phyloP scores from a whole-genome alignment of 2,888 invertebrate genomes.

The Pycnomerus fuliginosus region DNA sequence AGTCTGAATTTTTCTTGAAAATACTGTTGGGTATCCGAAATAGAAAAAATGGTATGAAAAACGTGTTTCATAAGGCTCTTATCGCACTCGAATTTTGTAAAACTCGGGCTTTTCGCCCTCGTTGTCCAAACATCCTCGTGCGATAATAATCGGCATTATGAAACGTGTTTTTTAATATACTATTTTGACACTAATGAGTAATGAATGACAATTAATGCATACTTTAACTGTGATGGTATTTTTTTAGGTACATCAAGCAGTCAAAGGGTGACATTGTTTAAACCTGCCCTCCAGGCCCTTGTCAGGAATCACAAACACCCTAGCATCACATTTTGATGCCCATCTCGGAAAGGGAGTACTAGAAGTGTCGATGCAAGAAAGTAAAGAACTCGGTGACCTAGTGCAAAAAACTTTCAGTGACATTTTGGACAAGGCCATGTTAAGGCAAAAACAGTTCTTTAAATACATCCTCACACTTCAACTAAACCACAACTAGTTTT shows the following conservation, averaged over 20 bases:
- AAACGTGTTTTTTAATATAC: too few relatives aligned
- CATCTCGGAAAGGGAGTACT: conserved; percentile 47
- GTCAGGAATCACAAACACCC: conserved; percentile 67
- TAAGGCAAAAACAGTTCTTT: too few relatives aligned
- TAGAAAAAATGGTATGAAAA: too few relatives aligned
- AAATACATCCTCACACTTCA: too few relatives aligned
- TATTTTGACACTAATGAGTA: too few relatives aligned
- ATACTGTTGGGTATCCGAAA: too few relatives aligned
- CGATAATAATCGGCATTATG: too few relatives aligned
- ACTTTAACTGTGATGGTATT: background rate
- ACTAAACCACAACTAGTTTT: background rate
- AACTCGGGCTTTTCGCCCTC: too few relatives aligned
- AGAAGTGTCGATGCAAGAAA: conserved; percentile 46
- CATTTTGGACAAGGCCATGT: conserved; percentile 64
- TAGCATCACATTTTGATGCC: conserved; percentile 54
- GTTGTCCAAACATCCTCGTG: too few relatives aligned
- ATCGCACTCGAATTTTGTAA: too few relatives aligned
- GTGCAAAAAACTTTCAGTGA: conserved; percentile 59
- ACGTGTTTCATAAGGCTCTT: too few relatives aligned
- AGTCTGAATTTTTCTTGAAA: too few relatives aligned
- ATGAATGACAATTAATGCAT: conserved; percentile 1
- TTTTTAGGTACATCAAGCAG: conserved; percentile 70
- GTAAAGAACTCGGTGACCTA: conserved; percentile 47
- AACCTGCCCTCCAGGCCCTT: conserved; percentile 80
- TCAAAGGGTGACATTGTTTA: conserved; percentile 77